Evolutionary conservation across 1,140 invertebrate genomes (phyloP).

Genomic region (Eueides isabella): DNA sequence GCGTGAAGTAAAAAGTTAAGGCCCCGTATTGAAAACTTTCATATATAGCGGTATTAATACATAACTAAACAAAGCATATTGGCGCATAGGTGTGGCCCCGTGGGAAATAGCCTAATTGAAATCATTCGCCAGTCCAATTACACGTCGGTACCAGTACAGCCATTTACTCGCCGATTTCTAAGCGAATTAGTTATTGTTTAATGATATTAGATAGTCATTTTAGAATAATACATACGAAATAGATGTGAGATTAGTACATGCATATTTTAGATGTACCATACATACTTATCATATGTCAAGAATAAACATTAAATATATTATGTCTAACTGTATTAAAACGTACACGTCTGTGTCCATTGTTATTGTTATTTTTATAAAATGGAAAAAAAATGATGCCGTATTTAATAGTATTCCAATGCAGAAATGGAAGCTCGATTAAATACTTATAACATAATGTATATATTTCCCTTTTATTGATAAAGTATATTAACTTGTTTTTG

Average conservation of each 20-base stretch:
- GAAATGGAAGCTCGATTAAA: neutral
- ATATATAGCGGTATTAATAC: neutral
- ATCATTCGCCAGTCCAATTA: constrained; percentile 9
- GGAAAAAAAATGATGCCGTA: neutral
- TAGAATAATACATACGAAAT: neutral
- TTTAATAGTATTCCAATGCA: neutral
- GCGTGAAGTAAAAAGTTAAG: neutral
- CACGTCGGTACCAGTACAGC: constrained; percentile 7
- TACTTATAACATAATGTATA: neutral
- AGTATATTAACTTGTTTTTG: neutral
- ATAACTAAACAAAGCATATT: constrained; percentile 4
- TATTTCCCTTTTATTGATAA: neutral
- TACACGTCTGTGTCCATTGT: no score
- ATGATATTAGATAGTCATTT: neutral
- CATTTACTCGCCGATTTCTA: constrained; percentile 8
- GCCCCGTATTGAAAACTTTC: neutral
- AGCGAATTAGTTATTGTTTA: constrained; percentile 4
- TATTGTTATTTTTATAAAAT: neutral
- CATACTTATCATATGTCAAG: no score
- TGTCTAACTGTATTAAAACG: no score
- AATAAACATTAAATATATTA: no score
- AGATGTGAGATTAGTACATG: neutral
- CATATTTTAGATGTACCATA: neutral
- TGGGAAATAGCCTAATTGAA: constrained; percentile 13
- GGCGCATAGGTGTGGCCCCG: constrained; percentile 6